Evolutionary conservation across 92 coral and sea anemone species (phyloP).

Genomic region (Virgularia gustaviana): DNA sequence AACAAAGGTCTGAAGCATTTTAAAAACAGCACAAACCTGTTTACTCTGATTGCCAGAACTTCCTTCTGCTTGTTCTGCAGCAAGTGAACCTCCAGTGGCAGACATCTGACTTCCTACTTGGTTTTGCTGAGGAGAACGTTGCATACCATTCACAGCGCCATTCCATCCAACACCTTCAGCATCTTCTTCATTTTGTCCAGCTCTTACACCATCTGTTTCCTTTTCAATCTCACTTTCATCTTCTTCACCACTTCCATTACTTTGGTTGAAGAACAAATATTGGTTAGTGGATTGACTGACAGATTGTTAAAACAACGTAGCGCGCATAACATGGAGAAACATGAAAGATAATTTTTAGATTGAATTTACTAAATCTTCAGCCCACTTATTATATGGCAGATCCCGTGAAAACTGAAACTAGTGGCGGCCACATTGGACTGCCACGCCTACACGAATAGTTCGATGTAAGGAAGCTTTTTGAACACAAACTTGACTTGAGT

Average conservation of each 20-base stretch:
- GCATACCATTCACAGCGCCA: constrained; percentile 29
- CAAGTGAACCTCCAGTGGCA: constrained; percentile 19
- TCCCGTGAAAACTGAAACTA: not conserved
- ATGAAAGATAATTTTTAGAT: too few species aligned
- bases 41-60: constrained; percentile 10
- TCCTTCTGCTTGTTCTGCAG: constrained; percentile 4
- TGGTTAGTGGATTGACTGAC: too few species aligned
- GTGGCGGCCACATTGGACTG: not conserved
- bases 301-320: too few species aligned
- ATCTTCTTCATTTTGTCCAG: constrained; percentile 55
- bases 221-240: constrained; percentile 93
- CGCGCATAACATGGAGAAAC: too few species aligned
- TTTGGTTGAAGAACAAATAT: too few species aligned
- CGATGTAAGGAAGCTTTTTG: too few species aligned
- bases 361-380: too few species aligned
- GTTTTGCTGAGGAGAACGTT: constrained; percentile 11
- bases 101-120: constrained; percentile 28
- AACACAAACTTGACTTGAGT: too few species aligned
- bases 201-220: constrained; percentile 65
- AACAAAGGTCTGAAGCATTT: too few species aligned
- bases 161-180: constrained; percentile 39
- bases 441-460: too few species aligned
- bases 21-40: too few species aligned
- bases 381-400: not conserved
- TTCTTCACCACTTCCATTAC: constrained; percentile 92